Base-by-base conservation (phyloP, 1,140 invertebrate genomes). In the Oppia nitens region DNA sequence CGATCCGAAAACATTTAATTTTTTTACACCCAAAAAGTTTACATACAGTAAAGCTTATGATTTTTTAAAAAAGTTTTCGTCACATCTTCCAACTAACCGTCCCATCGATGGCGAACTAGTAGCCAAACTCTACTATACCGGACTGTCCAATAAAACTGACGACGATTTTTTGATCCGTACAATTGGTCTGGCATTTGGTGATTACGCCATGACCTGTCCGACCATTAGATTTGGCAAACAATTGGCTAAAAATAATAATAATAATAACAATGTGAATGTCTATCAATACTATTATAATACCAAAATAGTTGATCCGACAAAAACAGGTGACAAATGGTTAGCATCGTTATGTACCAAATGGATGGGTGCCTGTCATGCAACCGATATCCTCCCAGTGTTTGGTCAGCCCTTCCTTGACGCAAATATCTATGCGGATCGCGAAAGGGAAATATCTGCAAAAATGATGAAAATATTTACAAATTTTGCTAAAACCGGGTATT, bases 351-450 rank as follows among this genome's bases (percentile, higher is more conserved):
- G 25, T 21, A 26, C 14, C 2, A 24, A 49, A 51, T 97, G 92
- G 92, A 89, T 90, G 59, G 92, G 91, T 9, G 87, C 90, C 0
- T 83, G 95, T 78, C 92, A 97, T 70, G 92, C 83, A 0, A 91
- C 95, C 71, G 93, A 97, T 72, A 93, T 98, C 61, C 85, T 81
- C 68, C 96, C 89, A 70, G 78, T 94, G 21, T 95, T 95, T 70
- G 91, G 93, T n/a, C 85, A 92, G 67, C 88, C 90, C 0, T 74
- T 94, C 4, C 3, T 21, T 21, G 2, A 47, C 4, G 21, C 17
- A 17, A 9, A 56, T 21, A 12, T 14, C 2, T 49, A 3, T 24
- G 11, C n/a, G 20, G 20, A 52, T 52, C 55, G 55, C 2, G 55
- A 56, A 56, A 29, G 55, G 14, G 55, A 56, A 14, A 49, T 56